Base-by-base conservation (phyloP, 2,113 vertebrate species). In the Polypterus bichir region DNA sequence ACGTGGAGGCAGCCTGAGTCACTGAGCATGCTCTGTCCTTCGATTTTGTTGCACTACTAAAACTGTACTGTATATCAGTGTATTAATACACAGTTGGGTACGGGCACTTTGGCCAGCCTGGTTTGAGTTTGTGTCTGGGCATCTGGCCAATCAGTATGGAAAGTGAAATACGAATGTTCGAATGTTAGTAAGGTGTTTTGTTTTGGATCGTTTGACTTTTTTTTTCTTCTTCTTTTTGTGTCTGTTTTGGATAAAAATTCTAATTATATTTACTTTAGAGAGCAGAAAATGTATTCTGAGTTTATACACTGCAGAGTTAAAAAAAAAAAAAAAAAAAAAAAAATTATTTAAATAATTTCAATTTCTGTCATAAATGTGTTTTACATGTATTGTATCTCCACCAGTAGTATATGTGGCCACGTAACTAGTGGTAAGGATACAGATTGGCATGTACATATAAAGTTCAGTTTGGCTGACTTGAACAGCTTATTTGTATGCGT, bases 11-110 rank as follows among this genome's bases (percentile, higher is more conserved):
- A 51, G 46, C 6, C 44, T 27, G 54, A 48, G 48, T 66, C 27
- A 49, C 49, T 44, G 56, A 49, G 44, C 44, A 46, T 49, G 60
- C 45, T 47, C 49, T 51, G 49, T 9, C 49, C 54, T 48, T 61
- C 44, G 47, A 57, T 62, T 55, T 62, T 46, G 48, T 57, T 66
- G 65, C 54, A 66, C 55, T 62, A 59, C 49, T 48, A 59, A 66
- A 57, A 57, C 55, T 46, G 65, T 59, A 66, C 61, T 66, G 56
- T 66, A 59, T 62, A 48, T 58, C 27, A 7, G 59, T 54, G 46
- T 53, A n/a, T 57, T 62, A 57, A 54, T 48, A 44, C 44, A 65
- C 59, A 27, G 52, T 55, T 62, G 53, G 61, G 44, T 54, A 44
- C 47, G 49, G 65, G 49, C 49, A 54, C 46, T 45, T n/a, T 45